Base-by-base conservation (phyloP, 2,888 invertebrate species). In the Ceraclea dissimilis region DNA sequence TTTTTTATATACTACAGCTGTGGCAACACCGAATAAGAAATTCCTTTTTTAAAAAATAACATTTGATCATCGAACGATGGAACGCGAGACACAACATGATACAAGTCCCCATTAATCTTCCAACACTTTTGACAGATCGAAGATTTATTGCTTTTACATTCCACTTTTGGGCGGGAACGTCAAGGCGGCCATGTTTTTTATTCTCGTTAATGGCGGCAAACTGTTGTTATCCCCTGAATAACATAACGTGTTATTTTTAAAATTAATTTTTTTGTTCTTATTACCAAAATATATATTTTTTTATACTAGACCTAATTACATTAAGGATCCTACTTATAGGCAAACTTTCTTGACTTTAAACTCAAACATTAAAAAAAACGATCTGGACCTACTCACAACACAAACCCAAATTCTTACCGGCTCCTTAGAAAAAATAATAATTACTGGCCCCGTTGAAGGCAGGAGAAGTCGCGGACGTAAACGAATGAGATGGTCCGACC, bases 121-220 rank as follows among this genome's bases (percentile, higher is more conserved):
- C 49, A 6, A 22, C 22, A 5, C 21, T 49, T 49, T 49, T 49
- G 49, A 49, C 49, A 49, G 49, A 19, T 20, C n/a, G 16, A 20
- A 49, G 49, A 49, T 49, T 49, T 49, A 49, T 49, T 21, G 16
- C 53, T 43, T 43, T 54, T 33, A 49, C 43, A 26, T 18, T 26
- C 22, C 54, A 21, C 49, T 39, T 20, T 20, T 49, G 31, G 49
- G 49, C 54, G 44, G 44, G 44, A 31, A 48, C 31, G 20, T 31
- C 16, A 49, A 49, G 22, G 49, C 54, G 54, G 54, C 54, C 49
- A 49, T 54, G 49, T 54, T 49, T 21, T 49, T 26, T 17, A 26
- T 26, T 18, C 26, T 49, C 21, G 11, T 26, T 46, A 46, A 46
- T 46, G 46, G 46, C 46, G 46, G 46, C 46, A 46, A 46, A 19